Conservation (phyloP, 2,888 invertebrate genomes). For the Agonopterix arenella region DNA sequence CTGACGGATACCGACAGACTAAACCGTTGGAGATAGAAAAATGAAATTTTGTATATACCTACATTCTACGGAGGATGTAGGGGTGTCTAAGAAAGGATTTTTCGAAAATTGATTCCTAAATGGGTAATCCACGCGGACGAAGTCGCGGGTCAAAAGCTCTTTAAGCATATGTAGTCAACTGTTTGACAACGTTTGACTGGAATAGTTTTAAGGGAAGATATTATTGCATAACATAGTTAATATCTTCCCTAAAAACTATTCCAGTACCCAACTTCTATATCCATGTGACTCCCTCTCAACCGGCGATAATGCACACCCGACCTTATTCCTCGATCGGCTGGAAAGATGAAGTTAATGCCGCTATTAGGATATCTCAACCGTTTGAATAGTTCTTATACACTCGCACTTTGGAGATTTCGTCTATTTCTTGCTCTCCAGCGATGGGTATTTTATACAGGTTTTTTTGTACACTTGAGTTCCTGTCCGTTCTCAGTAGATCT, state of each 20-base stretch:
- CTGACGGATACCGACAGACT: too few relatives aligned
- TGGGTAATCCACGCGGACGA: too few relatives aligned
- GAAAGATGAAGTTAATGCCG: conserved; percentile 52
- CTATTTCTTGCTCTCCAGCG: conserved; percentile 10
- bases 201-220: too few relatives aligned
- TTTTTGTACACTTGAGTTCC: too few relatives aligned
- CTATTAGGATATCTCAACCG: conserved; percentile 56
- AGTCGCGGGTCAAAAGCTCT: too few relatives aligned
- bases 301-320: conserved; percentile 36
- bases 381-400: conserved; percentile 40
- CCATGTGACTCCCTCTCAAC: conserved; percentile 14
- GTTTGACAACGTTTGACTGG: conserved; percentile 1
- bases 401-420: conserved; percentile 21
- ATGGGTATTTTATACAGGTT: conserved; percentile 8
- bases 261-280: conserved; percentile 9
- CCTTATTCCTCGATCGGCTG: conserved; percentile 44
- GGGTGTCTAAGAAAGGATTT: too few relatives aligned
- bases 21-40: too few relatives aligned
- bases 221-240: neutral
- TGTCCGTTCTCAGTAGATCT: too few relatives aligned
- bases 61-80: too few relatives aligned
- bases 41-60: too few relatives aligned
- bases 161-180: too few relatives aligned
- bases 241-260: neutral
- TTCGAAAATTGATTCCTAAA: too few relatives aligned